phyloP scores from a whole-genome alignment of 2,888 invertebrate species.

The Willowsia nigromaculata region DNA sequence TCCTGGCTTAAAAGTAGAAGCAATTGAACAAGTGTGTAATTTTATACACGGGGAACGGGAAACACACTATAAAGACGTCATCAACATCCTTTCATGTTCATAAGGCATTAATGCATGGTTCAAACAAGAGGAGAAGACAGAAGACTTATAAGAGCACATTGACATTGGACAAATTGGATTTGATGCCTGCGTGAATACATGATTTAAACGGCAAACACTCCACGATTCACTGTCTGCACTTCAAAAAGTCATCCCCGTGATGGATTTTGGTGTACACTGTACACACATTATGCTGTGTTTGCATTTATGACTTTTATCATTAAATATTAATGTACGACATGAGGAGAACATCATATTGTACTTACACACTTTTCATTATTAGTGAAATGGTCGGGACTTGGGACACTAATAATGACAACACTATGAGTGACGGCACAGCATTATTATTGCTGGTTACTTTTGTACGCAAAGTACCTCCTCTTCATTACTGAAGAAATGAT shows the following conservation, averaged over 20 bases:
- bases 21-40: not conserved
- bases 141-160: constrained; percentile 48
- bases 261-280: not conserved
- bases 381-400: not conserved
- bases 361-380: constrained; percentile 30
- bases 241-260: constrained; percentile 20
- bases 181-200: constrained; percentile 49
- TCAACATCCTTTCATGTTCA: not conserved
- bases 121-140: not conserved
- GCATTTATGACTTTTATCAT: constrained; percentile 25
- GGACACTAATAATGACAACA: not conserved
- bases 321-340: constrained; percentile 16
- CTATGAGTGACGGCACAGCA: not conserved
- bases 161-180: constrained; percentile 70
- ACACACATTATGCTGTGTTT: not conserved
- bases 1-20: not conserved
- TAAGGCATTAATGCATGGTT: not conserved
- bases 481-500: not conserved
- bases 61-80: not conserved
- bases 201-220: constrained; percentile 11
- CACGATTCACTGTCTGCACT: constrained; percentile 6
- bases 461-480: not conserved
- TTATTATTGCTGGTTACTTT: not conserved
- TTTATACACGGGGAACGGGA: too few relatives aligned
- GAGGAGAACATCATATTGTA: constrained; percentile 19